Base-by-base conservation (phyloP, 1,140 invertebrate species). In the Galleria mellonella region DNA sequence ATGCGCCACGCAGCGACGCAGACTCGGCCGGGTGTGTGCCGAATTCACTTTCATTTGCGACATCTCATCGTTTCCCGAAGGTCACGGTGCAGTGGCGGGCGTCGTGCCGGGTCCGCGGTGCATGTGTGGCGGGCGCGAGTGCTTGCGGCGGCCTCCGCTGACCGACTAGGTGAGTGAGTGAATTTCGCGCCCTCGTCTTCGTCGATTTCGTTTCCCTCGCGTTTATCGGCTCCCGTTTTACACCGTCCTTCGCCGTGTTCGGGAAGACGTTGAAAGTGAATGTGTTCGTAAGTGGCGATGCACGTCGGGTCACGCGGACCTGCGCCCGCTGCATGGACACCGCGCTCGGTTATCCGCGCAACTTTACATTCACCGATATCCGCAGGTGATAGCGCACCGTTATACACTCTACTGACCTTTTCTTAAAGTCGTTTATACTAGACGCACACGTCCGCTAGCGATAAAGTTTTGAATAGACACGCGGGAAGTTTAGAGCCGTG, bases 1-100 rank as follows among this genome's bases (percentile, higher is more conserved):
- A 84, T 87, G 83, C 84, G 84, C 84, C 75, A 82, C 77, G 82
- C 84, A 81, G 72, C 78, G 78, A 82, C 83, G 83, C 82, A 81
- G 76, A 70, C 63, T 69, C 70, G 77, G 62, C 55, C 69, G 77
- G 72, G 65, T 65, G 65, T 62, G 61, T 73, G 69, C 74, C 65
- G 70, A 68, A 79, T 87, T 87, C 84, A 87, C 84, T 87, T 87
- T 87, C 84, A 82, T 83, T 84, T 78, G 79, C 73, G 82, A 79
- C 73, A 82, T 82, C 77, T 66, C 74, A 72, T 74, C 78, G 72
- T 73, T 44, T 72, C 67, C 67, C 77, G 84, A 84, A 86, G 84
- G 84, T 87, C 84, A 87, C 68, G 68, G 76, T 73, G 74, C 71
- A 76, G 55, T 55, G 55, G 17, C 17, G 17, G 17, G 17, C 17